Percentiles rank a stretch among this genome's conserved stretches.
These are phyloP conservation scores for Leptobrachium ailaonicum DNA, from an alignment of 2,113 vertebrate species.

Conservation along the genomic window DNA sequence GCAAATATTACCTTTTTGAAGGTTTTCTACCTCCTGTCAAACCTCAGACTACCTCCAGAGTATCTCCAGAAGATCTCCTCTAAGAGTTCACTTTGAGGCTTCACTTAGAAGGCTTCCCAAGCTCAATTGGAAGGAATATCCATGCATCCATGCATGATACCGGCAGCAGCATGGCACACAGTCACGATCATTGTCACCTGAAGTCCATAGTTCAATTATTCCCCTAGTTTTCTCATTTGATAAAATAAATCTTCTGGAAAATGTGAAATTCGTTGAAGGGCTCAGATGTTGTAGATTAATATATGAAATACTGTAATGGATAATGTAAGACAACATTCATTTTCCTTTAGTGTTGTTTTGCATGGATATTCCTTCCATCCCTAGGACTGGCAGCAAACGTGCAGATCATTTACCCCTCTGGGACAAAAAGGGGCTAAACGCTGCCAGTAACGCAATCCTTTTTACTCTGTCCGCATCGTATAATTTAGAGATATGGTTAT, in stretches of 20 bases:
- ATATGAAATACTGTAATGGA: neutral
- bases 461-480: neutral
- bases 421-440: slow-evolving; percentile 6
- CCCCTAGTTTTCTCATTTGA: too few relatives aligned
- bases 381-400: slow-evolving; percentile 7
- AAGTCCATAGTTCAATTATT: too few relatives aligned
- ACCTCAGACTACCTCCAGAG: too few relatives aligned
- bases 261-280: neutral
- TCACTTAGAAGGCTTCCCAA: too few relatives aligned
- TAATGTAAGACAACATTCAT: neutral
- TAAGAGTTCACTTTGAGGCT: too few relatives aligned
- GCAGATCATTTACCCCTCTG: neutral
- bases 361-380: slow-evolving; percentile 15
- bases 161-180: too few relatives aligned
- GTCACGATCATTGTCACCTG: too few relatives aligned
- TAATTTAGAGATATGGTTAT: neutral
- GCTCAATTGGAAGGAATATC: too few relatives aligned
- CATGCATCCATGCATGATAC: too few relatives aligned
- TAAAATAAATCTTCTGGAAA: neutral
- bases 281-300: neutral
- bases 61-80: too few relatives aligned
- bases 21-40: too few relatives aligned
- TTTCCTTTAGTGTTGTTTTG: neutral
- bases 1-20: too few relatives aligned
- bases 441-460: neutral